Base-by-base conservation (phyloP, 2,888 invertebrate species). In the Zhengitettix transpicula region DNA sequence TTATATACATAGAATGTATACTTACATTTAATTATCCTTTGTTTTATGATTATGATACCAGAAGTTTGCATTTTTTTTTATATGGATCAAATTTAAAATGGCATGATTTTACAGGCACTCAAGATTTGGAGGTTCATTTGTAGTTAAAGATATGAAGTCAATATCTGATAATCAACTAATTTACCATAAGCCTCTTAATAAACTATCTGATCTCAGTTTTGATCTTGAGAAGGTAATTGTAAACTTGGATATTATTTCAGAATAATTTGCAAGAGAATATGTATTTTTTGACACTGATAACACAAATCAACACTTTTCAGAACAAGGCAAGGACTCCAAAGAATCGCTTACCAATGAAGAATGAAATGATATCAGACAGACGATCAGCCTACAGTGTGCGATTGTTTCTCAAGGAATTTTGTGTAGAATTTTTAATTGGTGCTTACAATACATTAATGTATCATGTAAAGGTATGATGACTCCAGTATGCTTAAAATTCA, bases 361-460 rank as follows among this genome's bases (percentile, higher is more conserved):
- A 84, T 56, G 74, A 74, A 7, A 74, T 75, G 64, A 40, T 55
- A n/a, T 72, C 79, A 58, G 85, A 85, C 64, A 81, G 94, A 40
- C 79, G 88, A 64, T 96, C 97, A 58, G 90, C 93, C 12, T 84
- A 94, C 70, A 88, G 89, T 67, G 86, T 97, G 57, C 72, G 96
- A 66, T 78, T 95, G 65, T 89, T 94, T 73, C 77, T 95, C 62
- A 93, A 93, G 74, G 93, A 95, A 69, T 97, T 97, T 75, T 96
- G 95, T 74, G 82, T 88, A 63, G 91, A 95, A 75, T 90, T 98
- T 71, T 74, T 98, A 63, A 88, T 89, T 70, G 90, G 88, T 57
- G 87, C 91, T 58, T 99, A 96, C 77, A 98, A 98, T 73, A 83
- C 86, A 17, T 76, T 98, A 59, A 96, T 98, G 89, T 82, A 83